A percentile compares a stretch with the other conserved stretches of the same genome.
These are phyloP conservation scores for Merluccius polli DNA, from an alignment of 2,797 vertebrate genomes.

Conservation along the genomic window DNA sequence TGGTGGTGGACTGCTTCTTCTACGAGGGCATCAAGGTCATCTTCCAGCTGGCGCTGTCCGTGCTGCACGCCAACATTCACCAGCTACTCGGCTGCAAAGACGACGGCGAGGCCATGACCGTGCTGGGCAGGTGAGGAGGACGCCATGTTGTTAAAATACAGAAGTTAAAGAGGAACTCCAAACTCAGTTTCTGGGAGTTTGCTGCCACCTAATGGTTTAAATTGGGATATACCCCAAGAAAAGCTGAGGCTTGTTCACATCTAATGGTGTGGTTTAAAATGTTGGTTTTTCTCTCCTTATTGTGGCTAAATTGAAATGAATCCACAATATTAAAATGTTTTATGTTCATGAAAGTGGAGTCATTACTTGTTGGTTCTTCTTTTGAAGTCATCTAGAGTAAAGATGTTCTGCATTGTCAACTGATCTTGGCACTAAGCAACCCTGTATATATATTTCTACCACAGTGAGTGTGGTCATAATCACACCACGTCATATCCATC, in stretches of 20 bases:
- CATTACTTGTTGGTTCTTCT: neutral
- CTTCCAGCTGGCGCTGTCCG: slow-evolving; percentile 92
- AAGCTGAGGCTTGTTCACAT: neutral
- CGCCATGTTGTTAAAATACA: neutral
- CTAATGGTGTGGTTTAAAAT: neutral
- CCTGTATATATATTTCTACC: neutral
- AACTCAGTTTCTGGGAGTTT: neutral
- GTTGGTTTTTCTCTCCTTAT: neutral
- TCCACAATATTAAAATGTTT: neutral
- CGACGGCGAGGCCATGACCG: slow-evolving; percentile 98
- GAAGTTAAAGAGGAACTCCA: neutral
- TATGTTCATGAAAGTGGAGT: neutral
- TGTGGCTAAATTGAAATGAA: too few species aligned
- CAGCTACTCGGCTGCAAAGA: slow-evolving; percentile 93
- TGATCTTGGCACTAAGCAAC: neutral
- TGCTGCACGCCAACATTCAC: slow-evolving; percentile 93
- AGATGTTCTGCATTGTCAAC: neutral
- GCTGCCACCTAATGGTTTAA: neutral
- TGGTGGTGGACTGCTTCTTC: slow-evolving; percentile 99
- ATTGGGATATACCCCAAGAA: neutral
- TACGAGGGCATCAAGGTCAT: slow-evolving; percentile 99
- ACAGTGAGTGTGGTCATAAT: neutral
- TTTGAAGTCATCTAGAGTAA: neutral
- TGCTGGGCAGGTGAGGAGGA: slow-evolving; percentile 86
- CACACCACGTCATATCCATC: neutral